These are phyloP conservation scores for Dilophus febrilis DNA, from an alignment of 2,888 invertebrate genomes.

Conservation along the genomic window DNA sequence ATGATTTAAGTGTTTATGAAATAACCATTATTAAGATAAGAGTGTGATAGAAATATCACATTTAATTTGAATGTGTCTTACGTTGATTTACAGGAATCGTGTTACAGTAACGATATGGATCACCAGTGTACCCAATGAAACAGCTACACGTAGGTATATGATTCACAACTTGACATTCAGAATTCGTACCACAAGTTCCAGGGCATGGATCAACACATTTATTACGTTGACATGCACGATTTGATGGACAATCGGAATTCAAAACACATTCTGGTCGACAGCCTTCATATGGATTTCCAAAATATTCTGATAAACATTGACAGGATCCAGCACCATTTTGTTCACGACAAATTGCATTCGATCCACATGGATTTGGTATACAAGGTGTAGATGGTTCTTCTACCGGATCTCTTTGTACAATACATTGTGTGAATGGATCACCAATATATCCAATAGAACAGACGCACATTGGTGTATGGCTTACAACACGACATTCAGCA, in stretches of 20 bases:
- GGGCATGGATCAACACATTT: conserved; percentile 74
- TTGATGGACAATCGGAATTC: conserved; percentile 58
- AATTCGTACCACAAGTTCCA: conserved; percentile 50
- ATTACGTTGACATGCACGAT: conserved; percentile 65
- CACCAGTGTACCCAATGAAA: conserved; percentile 45
- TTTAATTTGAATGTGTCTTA: no score
- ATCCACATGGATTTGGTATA: conserved; percentile 48
- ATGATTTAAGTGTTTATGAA: no score
- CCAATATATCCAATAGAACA: conserved; percentile 45
- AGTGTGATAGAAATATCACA: no score
- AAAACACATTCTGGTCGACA: conserved; percentile 67
- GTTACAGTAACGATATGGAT: conserved; percentile 52
- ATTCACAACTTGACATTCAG: conserved; percentile 68
- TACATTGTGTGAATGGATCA: conserved; percentile 35
- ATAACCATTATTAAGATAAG: no score
- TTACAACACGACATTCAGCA: conserved; percentile 54
- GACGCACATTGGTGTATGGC: conserved; percentile 58
- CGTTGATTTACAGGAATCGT: conserved; percentile 30
- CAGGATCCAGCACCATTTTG: conserved; percentile 55
- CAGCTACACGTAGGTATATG: conserved; percentile 79
- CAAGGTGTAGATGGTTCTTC: conserved; percentile 32
- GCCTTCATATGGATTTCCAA: conserved; percentile 44
- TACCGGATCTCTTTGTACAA: not conserved
- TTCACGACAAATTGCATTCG: conserved; percentile 51
- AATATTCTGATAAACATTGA: conserved; percentile 48